A percentile compares a stretch with the other conserved stretches of the same genome.
These are phyloP conservation scores for Atta texana DNA, from an alignment of 1,140 invertebrate genomes.

Conservation along the genomic window DNA sequence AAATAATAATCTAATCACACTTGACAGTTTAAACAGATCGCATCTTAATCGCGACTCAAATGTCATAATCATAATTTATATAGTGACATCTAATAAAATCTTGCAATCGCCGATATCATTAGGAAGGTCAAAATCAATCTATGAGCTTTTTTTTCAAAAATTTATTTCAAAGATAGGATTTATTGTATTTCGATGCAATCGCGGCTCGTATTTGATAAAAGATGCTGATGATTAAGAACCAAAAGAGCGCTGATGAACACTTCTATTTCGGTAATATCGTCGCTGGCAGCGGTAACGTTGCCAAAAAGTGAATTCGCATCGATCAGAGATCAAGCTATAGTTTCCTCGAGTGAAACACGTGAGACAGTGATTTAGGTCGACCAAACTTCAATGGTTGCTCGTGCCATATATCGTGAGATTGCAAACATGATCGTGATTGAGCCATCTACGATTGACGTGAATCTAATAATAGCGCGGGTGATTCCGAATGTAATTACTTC, in stretches of 20 bases:
- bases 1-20: slow-evolving; percentile 23
- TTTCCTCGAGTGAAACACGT: slow-evolving; percentile 17
- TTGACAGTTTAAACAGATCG: not conserved
- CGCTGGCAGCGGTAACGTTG: slow-evolving; percentile 19
- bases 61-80: not conserved
- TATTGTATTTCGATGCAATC: slow-evolving; percentile 5
- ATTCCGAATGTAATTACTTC: not conserved
- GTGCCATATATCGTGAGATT: not conserved
- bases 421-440: slow-evolving; percentile 13
- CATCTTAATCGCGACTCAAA: not conserved
- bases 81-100: not conserved
- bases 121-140: not conserved
- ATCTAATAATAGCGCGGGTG: not conserved
- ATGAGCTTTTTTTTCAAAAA: not conserved
- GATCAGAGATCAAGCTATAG: slow-evolving; percentile 6
- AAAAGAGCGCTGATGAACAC: not conserved
- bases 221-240: slow-evolving; percentile 1
- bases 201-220: slow-evolving; percentile 10
- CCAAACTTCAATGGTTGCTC: not conserved
- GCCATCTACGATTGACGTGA: not conserved
- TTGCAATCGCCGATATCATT: not conserved
- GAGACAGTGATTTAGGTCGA: not conserved
- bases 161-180: not conserved
- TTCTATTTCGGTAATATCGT: slow-evolving; percentile 55
- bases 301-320: slow-evolving; percentile 50